phyloP scores from a whole-genome alignment of 2,113 vertebrate genomes.

The Coptodon bakossiorum region DNA sequence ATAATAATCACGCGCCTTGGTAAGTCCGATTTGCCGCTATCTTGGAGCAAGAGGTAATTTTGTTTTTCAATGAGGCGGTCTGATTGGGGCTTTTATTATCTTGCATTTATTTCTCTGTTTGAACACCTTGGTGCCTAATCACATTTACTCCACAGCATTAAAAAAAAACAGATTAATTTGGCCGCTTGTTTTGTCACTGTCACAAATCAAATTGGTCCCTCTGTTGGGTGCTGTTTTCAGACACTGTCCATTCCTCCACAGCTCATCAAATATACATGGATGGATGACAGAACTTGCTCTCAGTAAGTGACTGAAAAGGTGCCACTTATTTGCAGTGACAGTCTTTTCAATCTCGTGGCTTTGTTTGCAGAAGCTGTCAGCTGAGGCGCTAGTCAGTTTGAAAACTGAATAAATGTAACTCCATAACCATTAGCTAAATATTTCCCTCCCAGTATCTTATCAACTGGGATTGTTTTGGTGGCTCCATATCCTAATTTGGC shows the following conservation, averaged over 20 bases:
- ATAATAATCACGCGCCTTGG: neutral
- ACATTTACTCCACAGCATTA: neutral
- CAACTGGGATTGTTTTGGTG: neutral
- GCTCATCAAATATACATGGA: slow-evolving; percentile 17
- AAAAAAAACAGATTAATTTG: neutral
- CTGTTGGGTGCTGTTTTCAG: neutral
- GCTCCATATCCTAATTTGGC: neutral
- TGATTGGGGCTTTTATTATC: slow-evolving; percentile 4
- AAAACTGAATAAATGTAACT: slow-evolving; percentile 20
- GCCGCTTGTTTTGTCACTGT: neutral
- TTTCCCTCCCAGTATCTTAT: neutral
- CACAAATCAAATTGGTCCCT: slow-evolving; percentile 3
- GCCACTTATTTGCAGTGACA: neutral
- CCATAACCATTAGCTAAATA: neutral
- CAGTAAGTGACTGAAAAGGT: neutral
- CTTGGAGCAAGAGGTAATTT: neutral
- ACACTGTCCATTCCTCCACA: neutral
- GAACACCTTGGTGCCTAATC: neutral
- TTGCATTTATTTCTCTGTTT: neutral
- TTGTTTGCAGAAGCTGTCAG: slow-evolving; percentile 16
- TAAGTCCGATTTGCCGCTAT: neutral
- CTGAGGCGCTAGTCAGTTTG: neutral
- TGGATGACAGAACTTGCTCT: neutral
- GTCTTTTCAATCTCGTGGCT: neutral
- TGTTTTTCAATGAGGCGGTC: neutral